Conservation (phyloP, 1,140 invertebrate species). For the Bombyx mandarina region DNA sequence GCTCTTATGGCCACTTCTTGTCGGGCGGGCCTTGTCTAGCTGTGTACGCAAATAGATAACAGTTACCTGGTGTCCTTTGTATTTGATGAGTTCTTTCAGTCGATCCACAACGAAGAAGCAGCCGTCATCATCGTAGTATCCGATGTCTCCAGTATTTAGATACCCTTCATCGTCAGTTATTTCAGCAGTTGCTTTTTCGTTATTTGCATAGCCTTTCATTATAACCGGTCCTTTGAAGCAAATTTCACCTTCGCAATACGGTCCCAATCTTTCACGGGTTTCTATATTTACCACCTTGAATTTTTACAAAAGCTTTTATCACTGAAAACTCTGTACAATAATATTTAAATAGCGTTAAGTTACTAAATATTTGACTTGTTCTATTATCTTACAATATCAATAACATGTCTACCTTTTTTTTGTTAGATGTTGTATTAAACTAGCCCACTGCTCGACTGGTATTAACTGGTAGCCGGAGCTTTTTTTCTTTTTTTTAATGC, state of each 20-base stretch:
- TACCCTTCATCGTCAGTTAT: constrained; percentile 80
- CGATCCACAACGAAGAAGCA: constrained; percentile 82
- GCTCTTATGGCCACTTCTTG: too few relatives aligned
- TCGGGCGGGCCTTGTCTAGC: too few relatives aligned
- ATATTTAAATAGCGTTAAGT: too few relatives aligned
- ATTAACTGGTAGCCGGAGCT: too few relatives aligned
- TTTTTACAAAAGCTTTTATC: background rate
- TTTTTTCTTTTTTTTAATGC: too few relatives aligned
- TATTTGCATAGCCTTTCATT: constrained; percentile 76
- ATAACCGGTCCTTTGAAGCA: constrained; percentile 74
- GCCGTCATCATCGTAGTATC: constrained; percentile 78
- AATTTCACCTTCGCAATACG: constrained; percentile 73
- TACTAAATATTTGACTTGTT: too few relatives aligned
- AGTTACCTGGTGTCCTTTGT: constrained; percentile 78
- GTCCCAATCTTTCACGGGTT: constrained; percentile 69
- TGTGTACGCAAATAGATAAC: background rate
- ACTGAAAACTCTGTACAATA: background rate
- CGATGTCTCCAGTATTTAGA: constrained; percentile 85
- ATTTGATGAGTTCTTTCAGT: constrained; percentile 86
- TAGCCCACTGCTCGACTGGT: too few relatives aligned
- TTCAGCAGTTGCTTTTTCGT: constrained; percentile 73
- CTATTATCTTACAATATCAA: too few relatives aligned
- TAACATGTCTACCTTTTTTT: too few relatives aligned
- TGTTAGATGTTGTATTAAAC: too few relatives aligned
- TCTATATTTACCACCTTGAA: constrained; percentile 69